Evolutionary conservation across 1,140 invertebrate species (phyloP), one percentile per base, ranked within the genome.

Genomic region (Chironomus striatipennis): DNA sequence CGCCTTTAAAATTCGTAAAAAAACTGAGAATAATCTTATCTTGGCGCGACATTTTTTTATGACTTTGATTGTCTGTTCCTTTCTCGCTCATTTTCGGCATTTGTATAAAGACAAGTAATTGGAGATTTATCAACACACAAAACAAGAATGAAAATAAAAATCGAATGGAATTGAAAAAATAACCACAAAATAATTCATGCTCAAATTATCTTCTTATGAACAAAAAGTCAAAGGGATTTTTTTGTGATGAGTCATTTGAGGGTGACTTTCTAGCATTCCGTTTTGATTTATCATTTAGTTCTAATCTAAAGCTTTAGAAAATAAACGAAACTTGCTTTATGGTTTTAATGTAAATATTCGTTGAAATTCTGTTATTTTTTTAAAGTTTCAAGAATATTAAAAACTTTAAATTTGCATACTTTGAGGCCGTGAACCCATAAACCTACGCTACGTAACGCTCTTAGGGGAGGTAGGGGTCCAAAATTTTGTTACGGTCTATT

Each of bases 21-120:
- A 57, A 57, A n/a, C n/a, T n/a, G 12, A 70, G 18, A 70, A 17
- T 70, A 18, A 70, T 70, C 65, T 70, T 70, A 70, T 70, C 65
- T 70, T 20, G 65, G 65, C 65, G 65, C 65, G 65, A 70, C 65
- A 70, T 70, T 70, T 70, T 70, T 70, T 18, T 70, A 70, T 12
- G 65, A 70, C 65, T 70, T n/a, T 70, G 65, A 70, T 70, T 21
- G 65, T 70, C 18, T 17, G 18, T 18, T 70, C 10, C 20, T 10
- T 20, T 57, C n/a, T 57, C n/a, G n/a, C n/a, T 57, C 47, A 10
- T 57, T 57, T 57, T 57, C n/a, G 65, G 20, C 17, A 21, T 57
- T n/a, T 57, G 17, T 18, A 9, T n/a, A 57, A 57, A 57, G n/a
- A 57, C 65, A 70, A 20, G 65, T 70, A 70, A 70, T 70, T 70